Evolutionary conservation across 2,113 vertebrate genomes (phyloP), one percentile per base, ranked within the genome.

Genomic region (Neodontobutis hainanensis): DNA sequence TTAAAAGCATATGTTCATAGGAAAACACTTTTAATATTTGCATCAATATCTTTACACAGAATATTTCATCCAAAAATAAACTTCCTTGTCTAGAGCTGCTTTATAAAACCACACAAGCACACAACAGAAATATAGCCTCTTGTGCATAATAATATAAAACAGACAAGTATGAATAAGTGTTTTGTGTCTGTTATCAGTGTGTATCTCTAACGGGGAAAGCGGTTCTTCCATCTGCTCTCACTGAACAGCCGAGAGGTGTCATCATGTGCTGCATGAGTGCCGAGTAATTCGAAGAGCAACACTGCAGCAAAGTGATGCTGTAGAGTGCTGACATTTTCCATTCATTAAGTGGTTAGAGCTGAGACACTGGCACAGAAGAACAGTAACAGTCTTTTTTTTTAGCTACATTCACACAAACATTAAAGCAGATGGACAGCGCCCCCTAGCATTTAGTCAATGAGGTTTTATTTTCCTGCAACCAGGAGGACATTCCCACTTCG

Each of bases 1-100:
- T 19, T 16, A 36, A 65, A 61, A 66, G 49, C 66, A 72, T 55
- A 44, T 52, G 5, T 44, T 27, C 19, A 27, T 27, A 27, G 19
- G 19, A 27, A 27, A 27, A 27, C 19, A 1, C 19, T 2, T 44
- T 38, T 61, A 14, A 73, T 52, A 61, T 69, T 62, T 11, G 63
- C 59, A 71, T 71, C 0, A 2, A 74, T 62, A 36, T 53, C 27
- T 74, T 73, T 49, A 67, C 1, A 51, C n/a, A 44, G 34, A 58
- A 80, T 51, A 65, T 61, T 56, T 12, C 32, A 65, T 72, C 76
- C 11, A 53, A 80, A 77, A 80, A 80, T 51, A 80, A 14, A 73
- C 53, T 61, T 14, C 58, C 70, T 74, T 73, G 50, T 63, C 78
- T 65, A 43, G 43, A 32, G 58, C 32, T 45, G 34, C 45, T 67